These are phyloP conservation scores for Druon quercuslanigerum DNA, from an alignment of 1,140 invertebrate species.

Conservation along the genomic window DNA sequence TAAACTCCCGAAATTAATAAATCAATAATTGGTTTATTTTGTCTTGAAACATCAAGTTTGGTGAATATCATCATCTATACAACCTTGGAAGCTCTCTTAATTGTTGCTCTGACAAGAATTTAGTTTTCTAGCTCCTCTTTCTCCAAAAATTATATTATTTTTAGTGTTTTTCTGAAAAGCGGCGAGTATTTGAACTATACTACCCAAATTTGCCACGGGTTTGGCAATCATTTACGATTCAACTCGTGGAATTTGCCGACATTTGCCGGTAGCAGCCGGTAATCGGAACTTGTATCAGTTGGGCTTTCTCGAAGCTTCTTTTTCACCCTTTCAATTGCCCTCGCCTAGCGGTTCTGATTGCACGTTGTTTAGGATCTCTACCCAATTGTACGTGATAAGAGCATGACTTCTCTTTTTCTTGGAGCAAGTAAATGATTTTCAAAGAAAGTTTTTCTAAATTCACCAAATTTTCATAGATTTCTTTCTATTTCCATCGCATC, in stretches of 20 bases:
- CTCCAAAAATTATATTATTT: too few species aligned
- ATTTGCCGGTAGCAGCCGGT: too few species aligned
- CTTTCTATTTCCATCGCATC: background rate
- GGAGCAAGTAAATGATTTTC: constrained; percentile 11
- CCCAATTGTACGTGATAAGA: background rate
- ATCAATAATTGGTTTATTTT: too few species aligned
- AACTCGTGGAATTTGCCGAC: too few species aligned
- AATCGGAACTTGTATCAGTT: background rate
- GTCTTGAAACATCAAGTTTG: too few species aligned
- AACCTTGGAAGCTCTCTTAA: too few species aligned
- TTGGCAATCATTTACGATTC: background rate
- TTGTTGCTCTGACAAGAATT: too few species aligned
- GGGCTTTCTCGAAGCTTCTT: background rate
- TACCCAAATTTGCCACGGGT: background rate
- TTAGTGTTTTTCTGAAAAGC: background rate
- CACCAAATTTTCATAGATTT: background rate
- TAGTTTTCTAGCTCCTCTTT: too few species aligned
- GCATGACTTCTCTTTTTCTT: background rate
- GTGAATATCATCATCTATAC: too few species aligned
- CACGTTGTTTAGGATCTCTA: background rate
- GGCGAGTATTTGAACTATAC: background rate
- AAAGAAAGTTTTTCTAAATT: background rate
- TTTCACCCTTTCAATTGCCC: background rate
- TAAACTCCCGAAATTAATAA: too few species aligned
- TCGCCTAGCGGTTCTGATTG: too few species aligned